Percentiles rank a stretch among this genome's conserved stretches.
phyloP scores from a whole-genome alignment of 2,888 invertebrate genomes.

The Lottia scabra region DNA sequence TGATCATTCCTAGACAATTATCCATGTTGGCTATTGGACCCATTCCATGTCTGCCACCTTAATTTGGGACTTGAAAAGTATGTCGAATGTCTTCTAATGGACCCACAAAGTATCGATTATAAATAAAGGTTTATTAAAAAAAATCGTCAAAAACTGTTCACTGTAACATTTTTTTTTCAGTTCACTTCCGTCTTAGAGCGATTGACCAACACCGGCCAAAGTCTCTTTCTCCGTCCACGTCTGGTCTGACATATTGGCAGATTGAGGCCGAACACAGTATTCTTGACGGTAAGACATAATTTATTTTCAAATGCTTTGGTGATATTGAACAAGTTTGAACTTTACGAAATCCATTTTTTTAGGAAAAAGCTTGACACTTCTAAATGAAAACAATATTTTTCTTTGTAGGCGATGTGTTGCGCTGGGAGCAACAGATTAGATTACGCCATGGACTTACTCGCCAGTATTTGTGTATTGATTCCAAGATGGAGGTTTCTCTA shows the following conservation, averaged over 20 bases:
- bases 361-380: too few species aligned
- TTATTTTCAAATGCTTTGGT: too few species aligned
- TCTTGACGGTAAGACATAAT: conserved; percentile 55
- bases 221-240: conserved; percentile 66
- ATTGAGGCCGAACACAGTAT: conserved; percentile 67
- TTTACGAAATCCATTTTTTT: too few species aligned
- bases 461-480: conserved; percentile 65
- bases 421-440: conserved; percentile 69
- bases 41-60: too few species aligned
- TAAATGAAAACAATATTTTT: neutral
- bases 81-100: too few species aligned
- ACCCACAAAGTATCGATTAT: neutral
- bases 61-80: too few species aligned
- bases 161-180: conserved; percentile 46
- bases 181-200: conserved; percentile 67
- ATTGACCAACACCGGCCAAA: conserved; percentile 68
- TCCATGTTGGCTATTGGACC: too few species aligned
- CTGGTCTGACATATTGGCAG: conserved; percentile 69
- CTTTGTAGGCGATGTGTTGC: conserved; percentile 62
- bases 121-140: too few species aligned
- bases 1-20: too few species aligned
- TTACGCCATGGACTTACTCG: conserved; percentile 67
- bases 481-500: conserved; percentile 61
- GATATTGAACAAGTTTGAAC: neutral
- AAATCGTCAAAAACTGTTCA: too few species aligned